Evolutionary conservation across 1,140 invertebrate species (phyloP).

Genomic region (Drosophila rhopaloa): DNA sequence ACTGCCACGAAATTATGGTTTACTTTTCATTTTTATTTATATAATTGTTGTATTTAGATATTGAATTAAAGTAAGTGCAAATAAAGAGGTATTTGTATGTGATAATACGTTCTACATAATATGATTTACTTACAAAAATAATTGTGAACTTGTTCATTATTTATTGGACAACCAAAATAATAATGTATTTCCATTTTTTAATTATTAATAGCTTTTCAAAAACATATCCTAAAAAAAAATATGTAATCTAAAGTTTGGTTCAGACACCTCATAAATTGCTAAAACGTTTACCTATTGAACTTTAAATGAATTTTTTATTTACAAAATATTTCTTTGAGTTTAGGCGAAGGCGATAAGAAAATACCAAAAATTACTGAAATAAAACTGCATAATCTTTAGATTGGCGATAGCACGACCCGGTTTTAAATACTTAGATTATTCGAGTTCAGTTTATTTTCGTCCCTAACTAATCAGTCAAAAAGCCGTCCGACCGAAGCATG

Average conservation of each 20-base stretch:
- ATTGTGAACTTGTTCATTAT: too few relatives aligned
- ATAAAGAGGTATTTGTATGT: not conserved
- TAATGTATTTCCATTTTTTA: too few relatives aligned
- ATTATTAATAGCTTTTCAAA: too few relatives aligned
- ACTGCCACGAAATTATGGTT: not conserved
- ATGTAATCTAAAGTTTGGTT: too few relatives aligned
- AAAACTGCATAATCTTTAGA: conserved; percentile 1
- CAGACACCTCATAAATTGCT: too few relatives aligned
- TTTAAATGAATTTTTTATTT: too few relatives aligned
- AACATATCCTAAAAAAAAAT: too few relatives aligned
- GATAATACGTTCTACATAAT: too few relatives aligned
- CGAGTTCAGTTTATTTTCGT: conserved; percentile 9
- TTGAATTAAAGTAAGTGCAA: not conserved
- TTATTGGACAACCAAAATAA: too few relatives aligned
- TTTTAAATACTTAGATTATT: conserved; percentile 14
- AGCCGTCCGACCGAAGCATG: conserved; percentile 7
- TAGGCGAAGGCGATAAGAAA: not conserved
- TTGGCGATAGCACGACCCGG: not conserved
- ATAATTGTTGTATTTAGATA: not conserved
- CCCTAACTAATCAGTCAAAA: conserved; percentile 6
- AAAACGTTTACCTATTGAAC: too few relatives aligned
- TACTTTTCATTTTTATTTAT: not conserved
- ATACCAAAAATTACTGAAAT: not conserved
- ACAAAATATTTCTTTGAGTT: too few relatives aligned
- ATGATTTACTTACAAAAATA: too few relatives aligned